These are phyloP conservation scores for Eulithis prunata DNA, from an alignment of 2,888 invertebrate genomes.

Conservation along the genomic window DNA sequence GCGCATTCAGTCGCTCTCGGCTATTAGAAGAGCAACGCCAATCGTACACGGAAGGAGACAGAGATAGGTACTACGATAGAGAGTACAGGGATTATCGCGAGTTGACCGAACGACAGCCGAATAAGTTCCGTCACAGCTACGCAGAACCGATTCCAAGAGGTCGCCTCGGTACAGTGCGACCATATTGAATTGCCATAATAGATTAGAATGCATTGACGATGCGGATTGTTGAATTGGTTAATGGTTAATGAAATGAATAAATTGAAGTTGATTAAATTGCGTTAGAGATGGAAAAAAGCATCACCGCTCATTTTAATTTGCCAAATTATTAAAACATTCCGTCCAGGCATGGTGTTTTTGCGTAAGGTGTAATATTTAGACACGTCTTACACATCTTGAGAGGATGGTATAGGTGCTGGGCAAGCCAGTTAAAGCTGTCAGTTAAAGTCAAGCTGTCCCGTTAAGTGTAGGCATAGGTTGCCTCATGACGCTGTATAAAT, in stretches of 20 bases:
- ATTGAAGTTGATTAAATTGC: constrained; percentile 13
- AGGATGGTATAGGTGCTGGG: too few species aligned
- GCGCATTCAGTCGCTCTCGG: constrained; percentile 79
- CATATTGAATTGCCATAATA: constrained; percentile 81
- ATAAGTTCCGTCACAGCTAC: constrained; percentile 86
- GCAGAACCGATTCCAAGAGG: constrained; percentile 86
- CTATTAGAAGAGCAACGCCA: constrained; percentile 76
- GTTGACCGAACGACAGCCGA: constrained; percentile 70
- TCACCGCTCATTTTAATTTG: constrained; percentile 20
- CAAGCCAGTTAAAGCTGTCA: too few species aligned
- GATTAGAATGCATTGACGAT: constrained; percentile 55
- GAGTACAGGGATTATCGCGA: constrained; percentile 77
- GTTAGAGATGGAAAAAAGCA: constrained; percentile 19
- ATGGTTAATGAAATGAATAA: constrained; percentile 20
- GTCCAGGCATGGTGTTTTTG: constrained; percentile 23
- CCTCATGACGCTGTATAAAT: too few species aligned
- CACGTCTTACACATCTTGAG: too few species aligned
- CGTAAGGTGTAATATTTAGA: neutral
- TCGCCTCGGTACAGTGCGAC: constrained; percentile 77
- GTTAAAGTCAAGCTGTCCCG: too few species aligned
- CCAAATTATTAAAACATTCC: constrained; percentile 20
- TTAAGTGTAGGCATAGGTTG: too few species aligned
- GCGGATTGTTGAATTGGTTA: constrained; percentile 37
- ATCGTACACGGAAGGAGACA: constrained; percentile 72
- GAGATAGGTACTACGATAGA: constrained; percentile 74